Percentiles rank a stretch among this genome's conserved stretches.
phyloP scores from a whole-genome alignment of 2,888 invertebrate genomes.

The Melikaiella ostensackeni region DNA sequence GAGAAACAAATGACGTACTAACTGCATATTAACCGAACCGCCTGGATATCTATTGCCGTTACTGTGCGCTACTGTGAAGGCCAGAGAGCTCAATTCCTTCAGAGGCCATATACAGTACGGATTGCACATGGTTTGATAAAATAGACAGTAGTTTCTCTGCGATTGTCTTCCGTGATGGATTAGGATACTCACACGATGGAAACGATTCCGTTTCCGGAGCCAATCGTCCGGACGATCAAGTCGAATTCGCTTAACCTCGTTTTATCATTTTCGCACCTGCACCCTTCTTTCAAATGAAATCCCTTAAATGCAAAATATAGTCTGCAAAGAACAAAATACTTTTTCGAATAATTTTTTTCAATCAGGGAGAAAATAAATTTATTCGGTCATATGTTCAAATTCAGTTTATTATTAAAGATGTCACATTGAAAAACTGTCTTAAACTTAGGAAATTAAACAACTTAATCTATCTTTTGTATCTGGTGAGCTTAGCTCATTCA shows the following conservation, averaged over 20 bases:
- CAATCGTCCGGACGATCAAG: slow-evolving; percentile 39
- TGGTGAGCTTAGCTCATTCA: too few species aligned
- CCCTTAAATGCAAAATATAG: not conserved
- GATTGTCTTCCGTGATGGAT: slow-evolving; percentile 63
- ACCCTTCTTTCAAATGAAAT: not conserved
- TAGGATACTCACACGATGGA: slow-evolving; percentile 57
- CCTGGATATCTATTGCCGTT: slow-evolving; percentile 50
- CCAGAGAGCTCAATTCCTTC: slow-evolving; percentile 13
- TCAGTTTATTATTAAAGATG: too few species aligned
- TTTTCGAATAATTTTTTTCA: too few species aligned
- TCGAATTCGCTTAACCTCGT: slow-evolving; percentile 37
- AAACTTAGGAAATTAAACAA: too few species aligned
- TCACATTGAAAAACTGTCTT: too few species aligned
- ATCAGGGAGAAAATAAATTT: too few species aligned
- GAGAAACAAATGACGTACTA: slow-evolving; percentile 69
- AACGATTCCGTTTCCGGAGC: slow-evolving; percentile 53
- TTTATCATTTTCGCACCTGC: slow-evolving; percentile 34
- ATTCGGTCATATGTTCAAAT: too few species aligned
- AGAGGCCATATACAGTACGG: slow-evolving; percentile 44
- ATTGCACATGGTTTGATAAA: slow-evolving; percentile 28
- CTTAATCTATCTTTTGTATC: too few species aligned
- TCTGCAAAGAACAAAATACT: too few species aligned
- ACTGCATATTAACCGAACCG: slow-evolving; percentile 65
- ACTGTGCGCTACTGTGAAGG: slow-evolving; percentile 50
- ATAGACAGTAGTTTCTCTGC: slow-evolving; percentile 58